Evolutionary conservation across 2,797 vertebrate genomes (phyloP).

Genomic region (Cryptoblepharus egeriae): DNA sequence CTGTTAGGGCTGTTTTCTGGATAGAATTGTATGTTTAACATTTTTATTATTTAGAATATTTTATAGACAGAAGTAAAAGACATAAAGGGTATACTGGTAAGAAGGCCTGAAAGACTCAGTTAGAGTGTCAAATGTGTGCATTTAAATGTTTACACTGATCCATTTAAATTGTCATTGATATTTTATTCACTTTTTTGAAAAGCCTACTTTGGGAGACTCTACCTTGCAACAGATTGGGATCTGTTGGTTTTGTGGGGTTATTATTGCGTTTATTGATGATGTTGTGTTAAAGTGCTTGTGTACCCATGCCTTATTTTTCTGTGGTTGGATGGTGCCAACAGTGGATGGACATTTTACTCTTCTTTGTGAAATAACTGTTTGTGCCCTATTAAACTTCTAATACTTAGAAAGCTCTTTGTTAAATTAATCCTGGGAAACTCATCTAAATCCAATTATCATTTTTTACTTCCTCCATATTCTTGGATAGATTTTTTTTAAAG

Average conservation of each 20-base stretch:
- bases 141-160: too few species aligned
- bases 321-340: background rate
- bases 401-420: conserved; percentile 1
- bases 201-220: too few species aligned
- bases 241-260: background rate
- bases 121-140: too few species aligned
- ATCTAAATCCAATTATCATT: background rate
- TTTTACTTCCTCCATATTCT: conserved; percentile 5
- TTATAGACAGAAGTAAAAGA: too few species aligned
- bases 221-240: too few species aligned
- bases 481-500: background rate
- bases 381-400: background rate
- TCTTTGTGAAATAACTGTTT: conserved; percentile 3
- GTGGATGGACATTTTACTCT: background rate
- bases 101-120: too few species aligned
- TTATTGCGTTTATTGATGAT: background rate
- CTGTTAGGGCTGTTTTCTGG: too few species aligned
- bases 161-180: too few species aligned
- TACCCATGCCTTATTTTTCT: background rate
- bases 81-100: too few species aligned
- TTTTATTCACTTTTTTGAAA: too few species aligned
- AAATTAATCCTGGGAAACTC: background rate
- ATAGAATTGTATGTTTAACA: too few species aligned
- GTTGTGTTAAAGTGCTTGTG: background rate
- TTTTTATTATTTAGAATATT: too few species aligned